Conservation (phyloP, 2,888 invertebrate species). For the Anthrax anthrax region DNA sequence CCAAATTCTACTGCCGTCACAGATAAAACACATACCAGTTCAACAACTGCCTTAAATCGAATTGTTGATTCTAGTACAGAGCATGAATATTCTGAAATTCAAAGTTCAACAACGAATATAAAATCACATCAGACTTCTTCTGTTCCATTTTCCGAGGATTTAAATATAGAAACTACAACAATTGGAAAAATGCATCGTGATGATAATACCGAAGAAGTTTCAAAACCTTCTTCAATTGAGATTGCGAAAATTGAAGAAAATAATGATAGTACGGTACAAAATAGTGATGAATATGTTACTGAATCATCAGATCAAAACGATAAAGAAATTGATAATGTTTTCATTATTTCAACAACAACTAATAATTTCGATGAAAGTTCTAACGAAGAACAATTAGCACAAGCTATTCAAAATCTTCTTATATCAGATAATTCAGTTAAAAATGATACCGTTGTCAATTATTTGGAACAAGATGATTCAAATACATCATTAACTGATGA, state of each 20-base stretch:
- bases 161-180: background rate
- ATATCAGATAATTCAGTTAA: background rate
- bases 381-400: constrained; percentile 26
- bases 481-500: background rate
- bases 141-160: background rate
- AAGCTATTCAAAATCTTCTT: background rate
- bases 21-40: no score
- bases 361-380: constrained; percentile 36
- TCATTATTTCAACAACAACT: constrained; percentile 30
- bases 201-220: background rate
- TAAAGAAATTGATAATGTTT: constrained; percentile 35
- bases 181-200: background rate
- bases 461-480: background rate
- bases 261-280: constrained; percentile 22
- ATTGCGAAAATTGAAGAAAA: background rate
- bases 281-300: constrained; percentile 29
- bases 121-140: background rate
- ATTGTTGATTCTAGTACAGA: no score
- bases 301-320: background rate
- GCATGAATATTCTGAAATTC: no score
- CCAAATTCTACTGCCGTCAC: no score
- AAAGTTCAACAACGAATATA: no score
- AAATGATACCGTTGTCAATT: background rate
- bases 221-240: background rate
- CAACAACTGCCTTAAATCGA: no score